These are phyloP conservation scores for Takifugu rubripes DNA, from an alignment of 2,797 vertebrate species.

Conservation along the genomic window DNA sequence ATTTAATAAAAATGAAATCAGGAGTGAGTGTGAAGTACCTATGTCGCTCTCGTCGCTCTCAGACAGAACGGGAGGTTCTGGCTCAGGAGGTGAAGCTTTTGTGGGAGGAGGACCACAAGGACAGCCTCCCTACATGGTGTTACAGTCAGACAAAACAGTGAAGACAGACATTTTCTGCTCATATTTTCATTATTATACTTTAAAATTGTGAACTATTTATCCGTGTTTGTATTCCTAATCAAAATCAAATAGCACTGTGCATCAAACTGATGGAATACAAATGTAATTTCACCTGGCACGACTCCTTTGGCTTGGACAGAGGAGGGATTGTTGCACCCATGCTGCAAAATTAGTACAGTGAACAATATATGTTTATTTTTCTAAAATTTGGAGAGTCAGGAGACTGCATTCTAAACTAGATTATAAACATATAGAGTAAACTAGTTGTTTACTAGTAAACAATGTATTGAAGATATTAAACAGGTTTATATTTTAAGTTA, in stretches of 20 bases:
- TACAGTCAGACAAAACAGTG: background rate
- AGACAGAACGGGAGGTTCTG: conserved; percentile 64
- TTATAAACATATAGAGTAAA: too few species aligned
- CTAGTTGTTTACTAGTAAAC: too few species aligned
- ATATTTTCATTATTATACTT: background rate
- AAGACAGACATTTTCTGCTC: background rate
- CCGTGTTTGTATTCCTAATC: too few species aligned
- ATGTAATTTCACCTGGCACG: conserved; percentile 77
- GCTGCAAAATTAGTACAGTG: conserved; percentile 62
- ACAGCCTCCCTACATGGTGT: conserved; percentile 67
- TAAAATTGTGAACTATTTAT: background rate
- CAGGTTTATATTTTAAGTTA: too few species aligned
- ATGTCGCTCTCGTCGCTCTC: conserved; percentile 95
- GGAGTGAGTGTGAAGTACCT: conserved; percentile 57
- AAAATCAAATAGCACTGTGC: background rate
- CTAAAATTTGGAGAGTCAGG: too few species aligned
- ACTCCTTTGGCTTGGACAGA: conserved; percentile 65
- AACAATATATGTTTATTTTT: conserved; percentile 1
- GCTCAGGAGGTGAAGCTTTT: conserved; percentile 59
- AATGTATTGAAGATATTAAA: too few species aligned
- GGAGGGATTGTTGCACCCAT: conserved; percentile 88
- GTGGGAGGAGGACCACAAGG: conserved; percentile 67
- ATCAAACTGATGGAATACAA: background rate
- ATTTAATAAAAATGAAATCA: background rate
- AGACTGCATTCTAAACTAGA: too few species aligned